phyloP scores from a whole-genome alignment of 1,140 invertebrate species.

The Pemphigus obesinymphae region DNA sequence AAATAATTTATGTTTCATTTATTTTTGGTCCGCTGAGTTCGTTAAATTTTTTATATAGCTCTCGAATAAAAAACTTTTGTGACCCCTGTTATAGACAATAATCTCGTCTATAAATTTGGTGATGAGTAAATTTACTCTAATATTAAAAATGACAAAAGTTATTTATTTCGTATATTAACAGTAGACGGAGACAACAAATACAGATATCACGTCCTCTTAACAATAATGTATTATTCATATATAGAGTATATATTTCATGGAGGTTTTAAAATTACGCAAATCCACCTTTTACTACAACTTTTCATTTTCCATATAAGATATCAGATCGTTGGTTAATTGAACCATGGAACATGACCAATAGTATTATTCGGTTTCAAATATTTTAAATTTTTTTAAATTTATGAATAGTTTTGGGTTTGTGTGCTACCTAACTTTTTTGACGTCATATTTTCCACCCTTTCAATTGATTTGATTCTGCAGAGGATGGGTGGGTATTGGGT shows the following conservation, averaged over 20 bases:
- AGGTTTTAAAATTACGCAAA: background rate
- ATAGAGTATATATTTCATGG: background rate
- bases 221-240: slow-evolving; percentile 1
- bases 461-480: background rate
- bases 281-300: background rate
- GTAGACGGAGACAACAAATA: too few species aligned
- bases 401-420: background rate
- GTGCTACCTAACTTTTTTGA: background rate
- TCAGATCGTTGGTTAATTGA: too few species aligned
- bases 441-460: slow-evolving; percentile 14
- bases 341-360: background rate
- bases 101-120: too few species aligned
- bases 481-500: background rate
- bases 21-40: too few species aligned
- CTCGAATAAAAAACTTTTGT: too few species aligned
- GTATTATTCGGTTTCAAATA: background rate
- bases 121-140: too few species aligned
- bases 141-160: too few species aligned
- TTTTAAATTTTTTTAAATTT: background rate
- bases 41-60: too few species aligned
- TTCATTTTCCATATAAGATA: background rate
- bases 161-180: too few species aligned
- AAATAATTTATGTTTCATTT: too few species aligned
- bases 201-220: too few species aligned
- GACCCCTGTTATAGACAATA: too few species aligned